These are phyloP conservation scores for Parambassis ranga DNA, from an alignment of 2,797 vertebrate genomes.

Conservation along the genomic window DNA sequence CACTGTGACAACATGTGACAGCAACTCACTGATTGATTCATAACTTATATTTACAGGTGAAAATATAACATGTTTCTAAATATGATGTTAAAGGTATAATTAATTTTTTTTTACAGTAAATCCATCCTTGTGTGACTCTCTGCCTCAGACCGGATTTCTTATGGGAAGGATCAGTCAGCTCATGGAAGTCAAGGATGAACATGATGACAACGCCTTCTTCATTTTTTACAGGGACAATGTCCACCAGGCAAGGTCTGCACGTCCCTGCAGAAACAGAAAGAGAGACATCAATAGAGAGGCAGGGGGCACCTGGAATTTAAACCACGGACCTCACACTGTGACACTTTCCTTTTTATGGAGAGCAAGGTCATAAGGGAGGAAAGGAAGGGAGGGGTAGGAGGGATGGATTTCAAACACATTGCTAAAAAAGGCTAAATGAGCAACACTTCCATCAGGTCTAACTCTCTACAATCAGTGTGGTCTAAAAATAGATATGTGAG, in stretches of 20 bases:
- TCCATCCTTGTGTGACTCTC: constrained; percentile 84
- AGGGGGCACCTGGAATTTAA: constrained; percentile 74
- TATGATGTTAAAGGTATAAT: background rate
- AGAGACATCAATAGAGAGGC: accelerated
- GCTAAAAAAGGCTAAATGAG: constrained; percentile 17
- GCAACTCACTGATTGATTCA: background rate
- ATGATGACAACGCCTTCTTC: constrained; percentile 93
- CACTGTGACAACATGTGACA: background rate
- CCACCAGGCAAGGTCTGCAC: constrained; percentile 91
- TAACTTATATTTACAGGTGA: accelerated
- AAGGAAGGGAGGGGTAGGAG: background rate
- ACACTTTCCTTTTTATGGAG: too few relatives aligned
- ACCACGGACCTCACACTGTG: constrained; percentile 73
- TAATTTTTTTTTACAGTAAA: constrained; percentile 77
- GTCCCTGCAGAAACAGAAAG: constrained; percentile 76
- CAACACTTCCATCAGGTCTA: constrained; percentile 34
- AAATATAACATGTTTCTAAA: background rate
- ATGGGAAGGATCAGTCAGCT: constrained; percentile 84
- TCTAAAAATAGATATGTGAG: constrained; percentile 62
- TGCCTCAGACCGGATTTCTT: constrained; percentile 86
- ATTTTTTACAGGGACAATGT: constrained; percentile 94
- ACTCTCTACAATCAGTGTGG: constrained; percentile 51
- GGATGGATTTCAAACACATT: background rate
- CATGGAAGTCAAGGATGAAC: constrained; percentile 98
- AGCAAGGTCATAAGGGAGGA: too few relatives aligned